Conservation (phyloP, 2,888 invertebrate species). For the Troides oblongomaculatus region DNA sequence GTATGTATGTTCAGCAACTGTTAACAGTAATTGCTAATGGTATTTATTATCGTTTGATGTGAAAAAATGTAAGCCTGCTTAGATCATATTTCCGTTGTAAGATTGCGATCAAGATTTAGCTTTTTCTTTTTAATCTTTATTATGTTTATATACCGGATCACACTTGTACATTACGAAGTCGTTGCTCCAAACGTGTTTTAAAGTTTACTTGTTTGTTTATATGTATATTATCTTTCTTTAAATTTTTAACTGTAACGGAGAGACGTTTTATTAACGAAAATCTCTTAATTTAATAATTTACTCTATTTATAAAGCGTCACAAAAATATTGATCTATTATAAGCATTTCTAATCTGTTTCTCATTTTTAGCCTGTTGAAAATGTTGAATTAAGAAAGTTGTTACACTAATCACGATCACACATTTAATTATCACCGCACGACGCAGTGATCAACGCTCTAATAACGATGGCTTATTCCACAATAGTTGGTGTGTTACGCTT, state of each 20-base stretch:
- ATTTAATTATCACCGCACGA: constrained; percentile 9
- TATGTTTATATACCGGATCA: neutral
- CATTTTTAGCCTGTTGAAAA: neutral
- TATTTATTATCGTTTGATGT: too few species aligned
- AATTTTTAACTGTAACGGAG: neutral
- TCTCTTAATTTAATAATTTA: neutral
- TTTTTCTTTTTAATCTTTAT: neutral
- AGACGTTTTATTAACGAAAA: neutral
- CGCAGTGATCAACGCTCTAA: constrained; percentile 25
- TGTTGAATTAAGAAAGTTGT: neutral
- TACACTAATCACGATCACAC: neutral
- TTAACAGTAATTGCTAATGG: too few species aligned
- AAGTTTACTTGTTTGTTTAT: constrained; percentile 6
- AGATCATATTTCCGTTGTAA: too few species aligned
- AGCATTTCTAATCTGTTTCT: neutral
- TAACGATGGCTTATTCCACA: constrained; percentile 23
- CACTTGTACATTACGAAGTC: neutral
- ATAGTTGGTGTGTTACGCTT: constrained; percentile 10
- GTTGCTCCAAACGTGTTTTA: constrained; percentile 15
- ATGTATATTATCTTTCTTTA: neutral
- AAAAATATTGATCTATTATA: too few species aligned
- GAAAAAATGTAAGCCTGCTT: too few species aligned
- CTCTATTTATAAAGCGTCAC: too few species aligned
- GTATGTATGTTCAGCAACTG: too few species aligned
- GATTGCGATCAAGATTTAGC: neutral